phyloP scores from a whole-genome alignment of 1,140 invertebrate genomes.

The Bombus turneri region DNA sequence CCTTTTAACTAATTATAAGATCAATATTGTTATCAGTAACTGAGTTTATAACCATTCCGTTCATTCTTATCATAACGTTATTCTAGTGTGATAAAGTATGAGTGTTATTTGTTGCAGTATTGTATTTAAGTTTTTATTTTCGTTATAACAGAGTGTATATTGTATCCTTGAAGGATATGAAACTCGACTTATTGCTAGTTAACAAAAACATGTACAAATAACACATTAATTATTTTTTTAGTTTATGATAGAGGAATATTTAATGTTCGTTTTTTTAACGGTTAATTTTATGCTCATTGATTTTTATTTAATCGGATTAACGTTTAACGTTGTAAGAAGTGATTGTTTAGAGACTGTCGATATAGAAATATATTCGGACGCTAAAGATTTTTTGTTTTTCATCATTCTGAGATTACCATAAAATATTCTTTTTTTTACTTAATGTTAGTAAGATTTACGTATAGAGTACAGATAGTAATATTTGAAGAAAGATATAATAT shows the following conservation, averaged over 20 bases:
- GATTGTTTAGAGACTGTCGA: conserved; percentile 56
- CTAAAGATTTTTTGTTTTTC: conserved; percentile 10
- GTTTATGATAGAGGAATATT: conserved; percentile 54
- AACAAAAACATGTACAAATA: conserved; percentile 61
- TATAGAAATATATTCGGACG: conserved; percentile 6
- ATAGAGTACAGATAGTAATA: conserved; percentile 21
- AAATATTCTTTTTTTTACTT: conserved; percentile 27
- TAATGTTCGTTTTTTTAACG: conserved; percentile 57
- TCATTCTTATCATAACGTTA: conserved; percentile 37
- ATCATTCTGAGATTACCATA: conserved; percentile 39
- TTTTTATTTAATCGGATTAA: conserved; percentile 58
- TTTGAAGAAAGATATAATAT: conserved; percentile 32
- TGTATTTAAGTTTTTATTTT: conserved; percentile 49
- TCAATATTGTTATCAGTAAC: conserved; percentile 47
- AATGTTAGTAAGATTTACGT: conserved; percentile 11
- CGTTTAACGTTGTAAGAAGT: conserved; percentile 19
- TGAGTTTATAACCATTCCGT: conserved; percentile 42
- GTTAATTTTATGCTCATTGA: conserved; percentile 59
- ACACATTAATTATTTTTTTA: conserved; percentile 57
- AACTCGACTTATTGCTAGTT: conserved; percentile 23
- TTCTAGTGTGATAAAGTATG: conserved; percentile 50
- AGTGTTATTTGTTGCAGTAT: conserved; percentile 67
- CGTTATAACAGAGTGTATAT: conserved; percentile 26
- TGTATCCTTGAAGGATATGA: neutral
- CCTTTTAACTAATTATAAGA: conserved; percentile 50